Evolutionary conservation across 2,797 vertebrate species (phyloP), one percentile per base, ranked within the genome.

Genomic region (Myripristis jacobus): DNA sequence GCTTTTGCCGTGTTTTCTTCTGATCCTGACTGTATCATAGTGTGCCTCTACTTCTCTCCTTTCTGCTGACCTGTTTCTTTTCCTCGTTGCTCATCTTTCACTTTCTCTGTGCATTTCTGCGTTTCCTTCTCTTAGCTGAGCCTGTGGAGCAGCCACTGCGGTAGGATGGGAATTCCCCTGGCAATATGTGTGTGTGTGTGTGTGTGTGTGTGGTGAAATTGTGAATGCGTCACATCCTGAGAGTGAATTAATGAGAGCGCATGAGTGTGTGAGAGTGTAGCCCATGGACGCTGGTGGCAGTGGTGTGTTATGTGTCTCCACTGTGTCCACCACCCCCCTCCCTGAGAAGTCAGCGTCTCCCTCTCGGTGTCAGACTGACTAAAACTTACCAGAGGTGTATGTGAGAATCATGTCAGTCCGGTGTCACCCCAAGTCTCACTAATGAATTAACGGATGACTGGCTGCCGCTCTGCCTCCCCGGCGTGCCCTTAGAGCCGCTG

Each of bases 131-230:
- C 73, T 81, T 88, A 94, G 92, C 90, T 87, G 91, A 94, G 72
- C 90, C 90, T 80, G 19, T 94, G 93, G 93, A 94, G 82, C 91
- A 86, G 77, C 89, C 87, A 86, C 84, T 92, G 90, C 88, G 92
- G 93, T 95, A 95, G 92, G 94, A 92, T 90, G 87, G 91, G 88
- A 88, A 92, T 92, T 90, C 86, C 86, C 86, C 91, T 93, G 91
- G 76, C 88, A 81, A 80, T 88, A 65, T 47, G 66, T 87, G 80
- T 83, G 65, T 71, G 48, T 77, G 34, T 86, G 71, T 83, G 41
- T 81, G 61, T 58, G 57, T 69, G 67, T 78, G 66, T 63, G 51
- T 50, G 12, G 48, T 80, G 62, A 34, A 47, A 24, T 69, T 81
- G 34, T 46, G 56, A 55, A 38, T 62, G 25, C 53, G n/a, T 29